Base-by-base conservation (phyloP, 2,888 invertebrate genomes). In the Philereme vetulata region DNA sequence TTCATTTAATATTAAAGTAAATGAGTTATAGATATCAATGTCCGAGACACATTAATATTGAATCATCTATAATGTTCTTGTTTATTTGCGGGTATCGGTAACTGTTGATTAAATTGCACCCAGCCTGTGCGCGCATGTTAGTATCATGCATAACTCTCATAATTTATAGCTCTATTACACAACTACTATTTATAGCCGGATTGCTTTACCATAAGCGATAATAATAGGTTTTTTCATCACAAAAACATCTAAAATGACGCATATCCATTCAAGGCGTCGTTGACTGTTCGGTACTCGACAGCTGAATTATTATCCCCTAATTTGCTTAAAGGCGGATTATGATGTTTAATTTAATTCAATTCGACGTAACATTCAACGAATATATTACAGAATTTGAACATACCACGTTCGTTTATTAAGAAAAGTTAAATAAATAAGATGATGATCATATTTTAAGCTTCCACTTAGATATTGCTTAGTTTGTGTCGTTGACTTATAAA, bases 141-240 rank as follows among this genome's bases (percentile, higher is more conserved):
- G 66, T 72, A 72, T 72, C 70, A 67, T 72, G 72, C 70, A 78
- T 78, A 77, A 76, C 72, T 75, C 67, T 67, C 56, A 65, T 72
- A 63, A 60, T 66, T 84, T 84, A 86, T 85, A 78, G 78, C 80
- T 84, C 78, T 81, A 83, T 86, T 87, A 81, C 84, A 78, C 77
- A 83, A 83, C 75, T 63, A 72, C 76, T 81, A 78, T 81, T 82
- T 79, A 82, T 78, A 67, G 63, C 66, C 65, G 66, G 70, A 76
- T 77, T 75, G 77, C 77, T 71, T 74, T 68, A 74, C 72, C 67
- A 69, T 74, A 75, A 75, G 71, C 74, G 68, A 59, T 65, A 64
- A 74, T 79, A 78, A 81, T 81, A 74, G 60, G 44, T 72, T 72
- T 81, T 82, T 80, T 83, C 77, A 76, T 82, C 77, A 71, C 69